Conservation (phyloP, 2,113 vertebrate genomes). For the Lathamus discolor region DNA sequence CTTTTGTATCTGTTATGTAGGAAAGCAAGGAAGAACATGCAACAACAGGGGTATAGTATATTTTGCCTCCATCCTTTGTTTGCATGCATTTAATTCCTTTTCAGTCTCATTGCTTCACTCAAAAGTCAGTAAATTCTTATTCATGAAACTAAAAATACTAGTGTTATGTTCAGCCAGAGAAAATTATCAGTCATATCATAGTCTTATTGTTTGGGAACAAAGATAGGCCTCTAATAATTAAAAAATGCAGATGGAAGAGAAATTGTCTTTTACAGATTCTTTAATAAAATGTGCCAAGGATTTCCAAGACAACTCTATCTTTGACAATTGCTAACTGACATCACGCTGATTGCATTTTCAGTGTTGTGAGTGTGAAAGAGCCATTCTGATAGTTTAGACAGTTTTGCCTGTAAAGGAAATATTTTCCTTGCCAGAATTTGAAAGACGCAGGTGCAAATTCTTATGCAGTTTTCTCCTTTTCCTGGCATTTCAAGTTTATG, state of each 20-base stretch:
- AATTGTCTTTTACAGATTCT: background rate
- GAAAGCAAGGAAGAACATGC: slow-evolving; percentile 31
- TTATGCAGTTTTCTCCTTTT: background rate
- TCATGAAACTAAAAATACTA: background rate
- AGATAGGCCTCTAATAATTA: background rate
- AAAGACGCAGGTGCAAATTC: background rate
- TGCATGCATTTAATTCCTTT: background rate
- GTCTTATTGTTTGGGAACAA: background rate
- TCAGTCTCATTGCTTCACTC: background rate
- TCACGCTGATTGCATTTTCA: background rate
- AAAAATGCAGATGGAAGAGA: background rate
- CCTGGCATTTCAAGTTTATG: background rate
- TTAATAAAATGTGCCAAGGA: background rate
- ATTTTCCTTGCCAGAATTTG: background rate
- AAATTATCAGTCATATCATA: background rate
- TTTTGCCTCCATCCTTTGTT: background rate
- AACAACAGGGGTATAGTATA: slow-evolving; percentile 43
- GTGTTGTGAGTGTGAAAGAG: background rate
- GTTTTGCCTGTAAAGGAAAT: background rate
- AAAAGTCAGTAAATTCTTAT: background rate
- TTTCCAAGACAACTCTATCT: background rate
- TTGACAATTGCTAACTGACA: background rate
- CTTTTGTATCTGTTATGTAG: background rate
- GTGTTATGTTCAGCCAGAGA: background rate
- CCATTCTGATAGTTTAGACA: background rate